Conservation (phyloP, 2,113 vertebrate genomes). For the Cervus canadensis region DNA sequence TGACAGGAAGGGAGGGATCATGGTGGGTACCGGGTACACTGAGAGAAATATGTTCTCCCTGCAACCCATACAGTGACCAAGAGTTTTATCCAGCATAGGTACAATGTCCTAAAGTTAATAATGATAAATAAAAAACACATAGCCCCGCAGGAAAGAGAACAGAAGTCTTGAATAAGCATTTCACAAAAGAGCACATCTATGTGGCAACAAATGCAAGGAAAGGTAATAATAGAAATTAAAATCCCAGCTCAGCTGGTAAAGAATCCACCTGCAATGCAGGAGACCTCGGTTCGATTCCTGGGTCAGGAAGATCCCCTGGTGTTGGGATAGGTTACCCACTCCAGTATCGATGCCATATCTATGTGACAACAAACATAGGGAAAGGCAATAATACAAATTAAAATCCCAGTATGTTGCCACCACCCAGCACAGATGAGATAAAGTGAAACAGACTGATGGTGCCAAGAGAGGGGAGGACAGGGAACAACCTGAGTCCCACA, state of each 20-base stretch:
- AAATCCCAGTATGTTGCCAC: neutral
- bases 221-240: neutral
- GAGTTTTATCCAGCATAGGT: neutral
- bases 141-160: neutral
- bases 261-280: neutral
- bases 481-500: neutral
- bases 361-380: accelerated
- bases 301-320: neutral
- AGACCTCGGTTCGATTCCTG: neutral
- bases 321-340: neutral
- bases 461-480: accelerated
- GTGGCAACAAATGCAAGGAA: accelerated
- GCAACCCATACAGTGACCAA: neutral
- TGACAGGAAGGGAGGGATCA: accelerated
- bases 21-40: neutral
- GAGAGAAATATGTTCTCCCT: neutral
- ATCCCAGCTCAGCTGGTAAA: neutral
- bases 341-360: neutral
- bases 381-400: neutral
- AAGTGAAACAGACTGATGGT: neutral
- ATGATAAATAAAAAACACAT: neutral
- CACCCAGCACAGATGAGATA: neutral
- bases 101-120: neutral
- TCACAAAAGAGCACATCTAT: neutral
- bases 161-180: neutral